These are phyloP conservation scores for Sinocyclocheilus rhinocerous DNA, from an alignment of 2,113 vertebrate genomes.

Conservation along the genomic window DNA sequence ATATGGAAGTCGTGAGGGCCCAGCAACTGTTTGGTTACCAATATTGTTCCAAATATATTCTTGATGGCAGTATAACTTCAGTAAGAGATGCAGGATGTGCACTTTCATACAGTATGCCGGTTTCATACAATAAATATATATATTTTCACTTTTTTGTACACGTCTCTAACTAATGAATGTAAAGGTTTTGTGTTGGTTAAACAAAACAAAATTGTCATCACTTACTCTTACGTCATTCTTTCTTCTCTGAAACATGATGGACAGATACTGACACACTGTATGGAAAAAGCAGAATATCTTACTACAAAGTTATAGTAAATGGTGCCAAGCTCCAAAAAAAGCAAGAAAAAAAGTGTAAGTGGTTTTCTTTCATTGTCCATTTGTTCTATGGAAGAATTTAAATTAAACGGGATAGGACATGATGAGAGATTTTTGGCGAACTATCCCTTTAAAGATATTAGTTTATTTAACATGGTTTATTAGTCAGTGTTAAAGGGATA, in stretches of 20 bases:
- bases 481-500: too few relatives aligned
- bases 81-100: not conserved
- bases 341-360: not conserved
- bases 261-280: not conserved
- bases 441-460: not conserved
- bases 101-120: not conserved
- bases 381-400: not conserved
- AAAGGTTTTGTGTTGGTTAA: not conserved
- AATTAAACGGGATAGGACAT: not conserved
- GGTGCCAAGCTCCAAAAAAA: not conserved
- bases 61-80: too few relatives aligned
- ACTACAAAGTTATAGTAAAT: not conserved
- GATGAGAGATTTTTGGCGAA: not conserved
- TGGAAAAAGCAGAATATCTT: not conserved
- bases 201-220: not conserved
- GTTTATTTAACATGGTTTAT: not conserved
- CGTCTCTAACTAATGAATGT: not conserved
- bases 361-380: too few relatives aligned
- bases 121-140: not conserved
- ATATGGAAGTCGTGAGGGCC: too few relatives aligned
- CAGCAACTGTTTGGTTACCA: too few relatives aligned
- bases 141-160: not conserved
- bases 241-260: not conserved
- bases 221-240: not conserved
- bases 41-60: too few relatives aligned